Base-by-base conservation (phyloP, 2,888 invertebrate genomes). In the Rhyacophila evoluta region DNA sequence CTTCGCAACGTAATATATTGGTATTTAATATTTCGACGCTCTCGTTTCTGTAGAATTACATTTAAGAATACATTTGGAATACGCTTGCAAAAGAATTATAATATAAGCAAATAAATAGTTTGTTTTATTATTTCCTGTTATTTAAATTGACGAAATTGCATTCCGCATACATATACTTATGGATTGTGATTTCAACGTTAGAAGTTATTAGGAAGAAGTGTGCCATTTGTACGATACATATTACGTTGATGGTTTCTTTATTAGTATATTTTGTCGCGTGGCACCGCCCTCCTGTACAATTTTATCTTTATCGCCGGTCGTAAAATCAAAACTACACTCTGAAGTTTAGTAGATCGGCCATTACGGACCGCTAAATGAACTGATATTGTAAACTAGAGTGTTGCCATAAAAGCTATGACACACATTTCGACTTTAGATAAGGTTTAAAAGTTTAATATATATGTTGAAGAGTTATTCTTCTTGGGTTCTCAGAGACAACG, bases 251-350 rank as follows among this genome's bases (percentile, higher is more conserved):
- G 19, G 25, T 55, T 15, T 55, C 55, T 8, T 1, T 8, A 33
- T 33, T 33, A 33, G 55, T 6, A 10, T 19, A 55, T 55, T 55
- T 55, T 19, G 55, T 55, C 55, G 55, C 55, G 19, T 55, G 19
- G 19, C 5, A 55, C 10, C 8, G 19, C 55, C 55, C 55, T 55
- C 55, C 19, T 55, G 55, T 19, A 15, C 55, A 55, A 55, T 55
- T 55, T 55, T 55, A 55, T 55, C 55, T 55, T 55, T 55, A 55
- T 55, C 8, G 55, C 55, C 19, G 55, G 55, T 19, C 55, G 19
- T 55, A 55, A 55, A 55, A 19, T 55, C 55, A 55, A 55, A 55
- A 25, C 25, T 19, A 55, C 55, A 55, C 55, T 8, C 10, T 55
- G 15, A 10, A 15, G 12, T 55, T 55, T 19, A 55, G 55, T 55